Evolutionary conservation across 2,113 vertebrate species (phyloP).

Genomic region (Bubo blakistoni): DNA sequence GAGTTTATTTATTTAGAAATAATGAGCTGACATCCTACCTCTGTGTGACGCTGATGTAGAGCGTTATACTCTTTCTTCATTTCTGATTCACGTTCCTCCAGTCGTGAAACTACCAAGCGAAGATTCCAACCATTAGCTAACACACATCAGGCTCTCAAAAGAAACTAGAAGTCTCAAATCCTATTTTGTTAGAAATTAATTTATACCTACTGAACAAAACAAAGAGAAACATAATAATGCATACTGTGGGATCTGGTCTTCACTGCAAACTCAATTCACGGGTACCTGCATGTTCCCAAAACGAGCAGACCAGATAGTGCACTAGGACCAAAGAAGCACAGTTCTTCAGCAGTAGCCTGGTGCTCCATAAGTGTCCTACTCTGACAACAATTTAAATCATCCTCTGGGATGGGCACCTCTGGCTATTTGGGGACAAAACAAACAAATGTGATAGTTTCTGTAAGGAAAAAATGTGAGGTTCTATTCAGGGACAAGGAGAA

Average conservation of each 20-base stretch:
- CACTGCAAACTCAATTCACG: not conserved
- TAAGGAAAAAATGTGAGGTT: not conserved
- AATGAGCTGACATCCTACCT: slow-evolving; percentile 72
- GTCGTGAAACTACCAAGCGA: slow-evolving; percentile 82
- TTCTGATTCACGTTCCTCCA: slow-evolving; percentile 94
- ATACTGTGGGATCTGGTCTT: not conserved
- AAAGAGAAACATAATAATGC: not conserved
- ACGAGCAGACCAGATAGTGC: not conserved
- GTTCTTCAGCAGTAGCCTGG: not conserved
- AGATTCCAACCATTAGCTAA: not conserved
- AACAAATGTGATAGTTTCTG: not conserved
- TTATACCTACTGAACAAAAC: not conserved
- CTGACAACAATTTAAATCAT: not conserved
- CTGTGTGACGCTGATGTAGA: slow-evolving; percentile 95
- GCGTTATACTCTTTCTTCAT: slow-evolving; percentile 99
- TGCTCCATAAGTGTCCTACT: not conserved
- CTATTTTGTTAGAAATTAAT: not conserved
- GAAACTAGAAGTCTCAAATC: not conserved
- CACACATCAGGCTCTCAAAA: not conserved
- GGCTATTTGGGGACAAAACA: not conserved
- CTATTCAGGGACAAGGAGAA: not conserved
- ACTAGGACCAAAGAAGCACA: not conserved
- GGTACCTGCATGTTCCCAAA: not conserved
- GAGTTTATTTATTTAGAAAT: not conserved
- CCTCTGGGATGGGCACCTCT: not conserved